Percentiles rank a stretch among this genome's conserved stretches.
Evolutionary conservation across 2,113 vertebrate genomes (phyloP).

Genomic region (Probosciger aterrimus): DNA sequence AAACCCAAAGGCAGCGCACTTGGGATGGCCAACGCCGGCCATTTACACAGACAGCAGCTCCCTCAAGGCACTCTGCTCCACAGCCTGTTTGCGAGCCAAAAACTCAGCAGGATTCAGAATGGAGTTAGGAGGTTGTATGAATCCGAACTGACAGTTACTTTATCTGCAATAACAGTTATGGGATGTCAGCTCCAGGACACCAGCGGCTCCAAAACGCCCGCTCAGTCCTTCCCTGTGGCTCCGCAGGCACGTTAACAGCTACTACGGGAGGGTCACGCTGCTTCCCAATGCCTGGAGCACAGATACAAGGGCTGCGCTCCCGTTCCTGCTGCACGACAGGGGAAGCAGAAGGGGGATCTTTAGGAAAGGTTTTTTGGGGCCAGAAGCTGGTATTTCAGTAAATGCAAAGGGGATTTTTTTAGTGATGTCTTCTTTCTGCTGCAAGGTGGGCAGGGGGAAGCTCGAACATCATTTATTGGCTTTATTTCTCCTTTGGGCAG

Average conservation of each 20-base stretch:
- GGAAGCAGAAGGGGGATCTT: not conserved
- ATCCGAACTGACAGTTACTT: constrained; percentile 51
- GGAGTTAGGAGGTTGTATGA: constrained; percentile 1
- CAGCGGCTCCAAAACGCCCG: not conserved
- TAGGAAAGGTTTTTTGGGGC: not conserved
- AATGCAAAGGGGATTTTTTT: not conserved
- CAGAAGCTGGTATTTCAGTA: not conserved
- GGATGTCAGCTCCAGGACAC: constrained; percentile 24
- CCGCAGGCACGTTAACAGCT: not conserved
- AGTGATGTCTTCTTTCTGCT: not conserved
- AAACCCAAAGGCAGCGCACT: not conserved
- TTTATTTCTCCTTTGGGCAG: not conserved
- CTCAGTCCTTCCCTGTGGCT: not conserved
- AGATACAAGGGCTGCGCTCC: not conserved
- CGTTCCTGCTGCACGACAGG: rapidly evolving
- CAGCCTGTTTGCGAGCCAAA: constrained; percentile 5
- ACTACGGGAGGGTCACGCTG: not conserved
- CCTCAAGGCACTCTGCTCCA: not conserved
- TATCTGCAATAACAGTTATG: constrained; percentile 15
- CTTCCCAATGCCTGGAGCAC: not conserved
- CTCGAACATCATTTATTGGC: not conserved
- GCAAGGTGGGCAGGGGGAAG: not conserved
- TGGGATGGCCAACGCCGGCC: not conserved
- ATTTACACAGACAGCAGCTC: constrained; percentile 1
- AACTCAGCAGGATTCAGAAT: constrained; percentile 8